Percentiles rank a stretch among this genome's conserved stretches.
These are phyloP conservation scores for Thecocarcelia acutangulata DNA, from an alignment of 2,888 invertebrate species.

Conservation along the genomic window DNA sequence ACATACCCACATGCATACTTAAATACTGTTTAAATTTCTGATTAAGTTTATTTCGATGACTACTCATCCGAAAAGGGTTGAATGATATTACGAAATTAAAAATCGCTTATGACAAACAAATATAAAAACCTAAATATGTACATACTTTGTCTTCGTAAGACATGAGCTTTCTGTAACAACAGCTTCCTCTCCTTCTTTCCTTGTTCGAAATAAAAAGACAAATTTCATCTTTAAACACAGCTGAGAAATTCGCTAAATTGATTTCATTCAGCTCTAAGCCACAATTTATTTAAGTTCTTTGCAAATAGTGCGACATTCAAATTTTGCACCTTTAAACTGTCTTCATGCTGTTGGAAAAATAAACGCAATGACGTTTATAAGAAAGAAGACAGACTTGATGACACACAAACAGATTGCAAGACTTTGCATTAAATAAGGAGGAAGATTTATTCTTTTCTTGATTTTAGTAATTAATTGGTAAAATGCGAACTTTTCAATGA, in stretches of 20 bases:
- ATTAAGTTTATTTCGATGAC: slow-evolving; percentile 35
- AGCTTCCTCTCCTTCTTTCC: background rate
- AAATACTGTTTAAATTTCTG: background rate
- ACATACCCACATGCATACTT: background rate
- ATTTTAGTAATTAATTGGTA: slow-evolving; percentile 64
- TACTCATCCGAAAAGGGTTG: slow-evolving; percentile 34
- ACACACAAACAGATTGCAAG: background rate
- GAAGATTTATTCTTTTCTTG: slow-evolving; percentile 18
- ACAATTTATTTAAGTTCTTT: slow-evolving; percentile 58
- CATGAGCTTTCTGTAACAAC: background rate
- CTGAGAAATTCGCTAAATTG: slow-evolving; percentile 46
- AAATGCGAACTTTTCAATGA: slow-evolving; percentile 62
- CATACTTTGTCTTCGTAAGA: slow-evolving; percentile 1
- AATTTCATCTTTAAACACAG: slow-evolving; percentile 27
- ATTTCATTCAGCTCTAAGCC: slow-evolving; percentile 54
- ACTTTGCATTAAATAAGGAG: background rate
- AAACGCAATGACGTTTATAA: slow-evolving; percentile 23
- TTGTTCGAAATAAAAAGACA: slow-evolving; percentile 30
- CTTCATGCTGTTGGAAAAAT: slow-evolving; percentile 3
- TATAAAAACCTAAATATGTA: background rate
- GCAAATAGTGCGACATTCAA: slow-evolving; percentile 62
- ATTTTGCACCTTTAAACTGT: slow-evolving; percentile 54
- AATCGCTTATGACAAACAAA: slow-evolving; percentile 54
- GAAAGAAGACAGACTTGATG: background rate
- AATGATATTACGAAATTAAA: slow-evolving; percentile 59